Conservation (phyloP, 2,797 vertebrate species). For the Helicolenus hilgendorfi region DNA sequence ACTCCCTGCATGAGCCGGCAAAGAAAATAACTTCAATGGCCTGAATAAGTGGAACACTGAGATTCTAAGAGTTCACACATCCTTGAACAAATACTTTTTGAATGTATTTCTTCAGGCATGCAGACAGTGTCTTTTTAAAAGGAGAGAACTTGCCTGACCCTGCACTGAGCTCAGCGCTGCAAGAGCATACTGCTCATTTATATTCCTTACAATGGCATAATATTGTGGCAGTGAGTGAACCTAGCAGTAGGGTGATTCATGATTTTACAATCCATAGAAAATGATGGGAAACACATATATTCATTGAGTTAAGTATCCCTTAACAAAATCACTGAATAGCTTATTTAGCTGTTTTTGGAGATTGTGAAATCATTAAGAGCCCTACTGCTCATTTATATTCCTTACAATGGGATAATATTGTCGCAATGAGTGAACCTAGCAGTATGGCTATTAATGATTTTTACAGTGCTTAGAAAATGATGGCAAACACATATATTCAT, state of each 20-base stretch:
- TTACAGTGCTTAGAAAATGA: background rate
- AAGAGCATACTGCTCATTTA: background rate
- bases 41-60: slow-evolving; percentile 39
- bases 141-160: slow-evolving; percentile 16
- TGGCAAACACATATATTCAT: background rate
- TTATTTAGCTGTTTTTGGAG: background rate
- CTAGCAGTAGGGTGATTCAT: background rate
- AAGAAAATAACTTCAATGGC: slow-evolving; percentile 56
- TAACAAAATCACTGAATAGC: background rate
- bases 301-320: background rate
- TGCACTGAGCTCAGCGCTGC: slow-evolving; percentile 1
- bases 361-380: no score
- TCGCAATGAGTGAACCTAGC: background rate
- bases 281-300: background rate
- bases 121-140: slow-evolving; percentile 21
- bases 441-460: background rate
- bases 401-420: background rate
- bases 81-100: slow-evolving; percentile 47
- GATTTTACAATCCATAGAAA: background rate
- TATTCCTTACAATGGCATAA: background rate
- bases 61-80: slow-evolving; percentile 52
- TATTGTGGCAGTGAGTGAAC: background rate
- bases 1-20: slow-evolving; percentile 46
- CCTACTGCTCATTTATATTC: background rate
- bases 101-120: slow-evolving; percentile 42